Conservation (phyloP, 1,140 invertebrate genomes). For the Araneus ventricosus region DNA sequence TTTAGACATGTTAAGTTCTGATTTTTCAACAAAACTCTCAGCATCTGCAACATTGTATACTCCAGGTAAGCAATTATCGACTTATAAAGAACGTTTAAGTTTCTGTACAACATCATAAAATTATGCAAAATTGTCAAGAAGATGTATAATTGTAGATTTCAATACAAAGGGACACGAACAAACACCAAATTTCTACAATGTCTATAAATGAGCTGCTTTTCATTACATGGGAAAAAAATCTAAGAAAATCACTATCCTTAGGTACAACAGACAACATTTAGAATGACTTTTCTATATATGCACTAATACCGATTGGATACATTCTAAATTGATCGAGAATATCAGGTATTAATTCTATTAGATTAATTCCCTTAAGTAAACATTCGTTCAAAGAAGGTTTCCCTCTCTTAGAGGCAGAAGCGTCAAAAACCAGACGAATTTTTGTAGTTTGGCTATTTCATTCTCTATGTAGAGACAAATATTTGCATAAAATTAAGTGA, state of each 20-base stretch:
- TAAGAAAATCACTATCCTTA: conserved; percentile 42
- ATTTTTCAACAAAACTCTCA: background rate
- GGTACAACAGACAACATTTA: conserved; percentile 3
- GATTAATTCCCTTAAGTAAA: conserved; percentile 29
- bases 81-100: too few relatives aligned
- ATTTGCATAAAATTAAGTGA: too few relatives aligned
- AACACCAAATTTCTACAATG: conserved; percentile 20
- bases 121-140: background rate
- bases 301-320: conserved; percentile 78
- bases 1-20: background rate
- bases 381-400: conserved; percentile 72
- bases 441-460: conserved; percentile 22
- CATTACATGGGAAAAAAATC: conserved; percentile 45
- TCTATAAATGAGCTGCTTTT: background rate
- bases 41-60: background rate
- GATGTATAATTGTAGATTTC: too few relatives aligned
- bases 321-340: conserved; percentile 79
- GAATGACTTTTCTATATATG: conserved; percentile 59
- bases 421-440: conserved; percentile 74
- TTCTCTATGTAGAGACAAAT: too few relatives aligned
- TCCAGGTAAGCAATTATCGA: too few relatives aligned
- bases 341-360: conserved; percentile 73
- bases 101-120: background rate
- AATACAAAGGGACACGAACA: background rate
- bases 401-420: conserved; percentile 64